Conservation (phyloP, 2,888 invertebrate species). For the Caenorhabditis sinica region DNA sequence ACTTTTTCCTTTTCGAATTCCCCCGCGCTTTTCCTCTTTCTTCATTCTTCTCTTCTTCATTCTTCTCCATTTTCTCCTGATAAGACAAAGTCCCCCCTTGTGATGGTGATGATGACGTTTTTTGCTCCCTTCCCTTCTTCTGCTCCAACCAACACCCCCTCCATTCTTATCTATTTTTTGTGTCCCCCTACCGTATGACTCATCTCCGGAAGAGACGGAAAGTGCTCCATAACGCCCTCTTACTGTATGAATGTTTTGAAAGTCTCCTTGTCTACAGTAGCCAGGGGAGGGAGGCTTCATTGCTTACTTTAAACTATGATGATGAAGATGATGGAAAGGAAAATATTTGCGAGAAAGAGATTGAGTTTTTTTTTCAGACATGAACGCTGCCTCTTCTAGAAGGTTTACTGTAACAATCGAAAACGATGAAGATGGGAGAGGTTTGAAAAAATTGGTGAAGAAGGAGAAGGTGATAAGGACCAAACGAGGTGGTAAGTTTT, state of each 20-base stretch:
- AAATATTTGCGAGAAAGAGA: too few relatives aligned
- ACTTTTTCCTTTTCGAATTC: background rate
- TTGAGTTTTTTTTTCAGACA: too few relatives aligned
- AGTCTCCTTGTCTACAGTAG: background rate
- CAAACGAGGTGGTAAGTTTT: too few relatives aligned
- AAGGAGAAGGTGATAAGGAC: too few relatives aligned
- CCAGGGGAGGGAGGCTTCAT: too few relatives aligned
- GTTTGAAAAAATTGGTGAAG: too few relatives aligned
- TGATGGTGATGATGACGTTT: slow-evolving; percentile 1
- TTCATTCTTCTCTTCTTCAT: background rate
- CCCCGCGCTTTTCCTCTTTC: background rate
- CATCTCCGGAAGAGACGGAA: slow-evolving; percentile 8
- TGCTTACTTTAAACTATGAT: slow-evolving; percentile 15
- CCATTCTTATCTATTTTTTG: slow-evolving; percentile 6
- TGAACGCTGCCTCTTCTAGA: too few relatives aligned
- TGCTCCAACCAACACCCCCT: background rate
- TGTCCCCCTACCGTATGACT: slow-evolving; percentile 49
- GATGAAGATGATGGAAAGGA: too few relatives aligned
- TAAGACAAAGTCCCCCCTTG: background rate
- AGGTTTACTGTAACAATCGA: too few relatives aligned
- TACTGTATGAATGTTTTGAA: background rate
- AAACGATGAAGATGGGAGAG: too few relatives aligned
- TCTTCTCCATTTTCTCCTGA: slow-evolving; percentile 2
- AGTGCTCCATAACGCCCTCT: background rate
- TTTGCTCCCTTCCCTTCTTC: background rate